Conservation (phyloP, 2,797 vertebrate species). For the Todus mexicanus region DNA sequence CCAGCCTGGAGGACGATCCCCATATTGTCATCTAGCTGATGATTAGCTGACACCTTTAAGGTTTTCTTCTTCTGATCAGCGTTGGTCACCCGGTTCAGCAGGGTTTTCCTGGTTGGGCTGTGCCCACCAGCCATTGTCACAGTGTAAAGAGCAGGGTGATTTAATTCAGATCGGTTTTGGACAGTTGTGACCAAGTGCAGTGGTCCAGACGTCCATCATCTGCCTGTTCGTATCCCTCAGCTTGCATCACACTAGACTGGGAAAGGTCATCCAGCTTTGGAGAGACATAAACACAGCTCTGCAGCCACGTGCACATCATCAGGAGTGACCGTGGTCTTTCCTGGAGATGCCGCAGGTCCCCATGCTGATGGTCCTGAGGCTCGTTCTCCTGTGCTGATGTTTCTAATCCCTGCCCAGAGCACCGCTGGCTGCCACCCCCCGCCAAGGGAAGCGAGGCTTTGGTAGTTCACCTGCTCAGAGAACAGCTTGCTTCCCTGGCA, state of each 20-base stretch:
- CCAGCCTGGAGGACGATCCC: background rate
- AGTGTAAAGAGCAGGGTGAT: fast-evolving
- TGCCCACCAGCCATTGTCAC: fast-evolving
- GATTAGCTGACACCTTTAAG: background rate
- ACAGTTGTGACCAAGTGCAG: background rate
- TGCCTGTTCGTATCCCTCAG: background rate
- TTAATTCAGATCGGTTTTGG: background rate
- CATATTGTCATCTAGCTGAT: background rate
- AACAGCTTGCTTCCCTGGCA: background rate
- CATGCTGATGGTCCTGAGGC: background rate
- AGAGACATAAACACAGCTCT: fast-evolving
- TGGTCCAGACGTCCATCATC: background rate
- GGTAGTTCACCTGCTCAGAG: background rate
- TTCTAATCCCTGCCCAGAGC: background rate
- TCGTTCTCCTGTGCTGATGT: background rate
- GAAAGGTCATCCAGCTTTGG: background rate
- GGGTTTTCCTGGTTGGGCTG: background rate
- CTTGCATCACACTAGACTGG: background rate
- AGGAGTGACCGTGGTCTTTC: fast-evolving
- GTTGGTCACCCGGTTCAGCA: background rate
- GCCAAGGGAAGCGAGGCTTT: fast-evolving
- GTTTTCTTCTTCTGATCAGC: background rate
- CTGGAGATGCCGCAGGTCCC: background rate
- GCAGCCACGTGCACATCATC: background rate
- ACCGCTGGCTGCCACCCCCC: background rate